Conservation (phyloP, 2,888 invertebrate genomes). For the Neria commutata region DNA sequence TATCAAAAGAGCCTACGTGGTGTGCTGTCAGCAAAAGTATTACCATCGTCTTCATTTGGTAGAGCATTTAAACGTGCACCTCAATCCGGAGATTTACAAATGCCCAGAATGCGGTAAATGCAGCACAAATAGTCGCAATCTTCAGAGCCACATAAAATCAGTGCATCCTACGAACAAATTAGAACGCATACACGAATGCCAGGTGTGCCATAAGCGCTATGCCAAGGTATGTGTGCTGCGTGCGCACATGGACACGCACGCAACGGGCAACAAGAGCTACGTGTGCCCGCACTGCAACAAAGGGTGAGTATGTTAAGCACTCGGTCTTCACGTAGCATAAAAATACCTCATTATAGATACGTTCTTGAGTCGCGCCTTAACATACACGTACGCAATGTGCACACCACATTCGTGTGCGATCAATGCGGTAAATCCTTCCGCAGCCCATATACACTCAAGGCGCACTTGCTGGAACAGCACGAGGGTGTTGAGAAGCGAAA, state of each 20-base stretch:
- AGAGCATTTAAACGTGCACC: constrained; percentile 37
- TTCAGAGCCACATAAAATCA: constrained; percentile 32
- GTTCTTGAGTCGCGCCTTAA: constrained; percentile 30
- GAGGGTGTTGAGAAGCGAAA: constrained; percentile 25
- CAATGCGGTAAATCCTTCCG: constrained; percentile 33
- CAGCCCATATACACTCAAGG: constrained; percentile 26
- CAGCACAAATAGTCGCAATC: constrained; percentile 28
- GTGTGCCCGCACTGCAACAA: constrained; percentile 39
- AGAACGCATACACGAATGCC: constrained; percentile 31
- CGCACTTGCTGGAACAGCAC: constrained; percentile 32
- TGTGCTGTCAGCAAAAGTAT: constrained; percentile 38
- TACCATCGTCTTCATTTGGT: constrained; percentile 36
- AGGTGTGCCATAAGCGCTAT: constrained; percentile 33
- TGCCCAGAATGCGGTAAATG: constrained; percentile 35
- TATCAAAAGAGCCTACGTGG: constrained; percentile 28
- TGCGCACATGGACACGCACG: constrained; percentile 35
- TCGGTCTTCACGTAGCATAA: too few relatives aligned
- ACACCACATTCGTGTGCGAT: constrained; percentile 29
- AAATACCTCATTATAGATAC: constrained; percentile 22
- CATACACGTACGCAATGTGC: constrained; percentile 31
- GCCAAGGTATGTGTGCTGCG: constrained; percentile 28
- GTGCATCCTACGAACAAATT: constrained; percentile 25
- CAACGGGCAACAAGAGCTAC: constrained; percentile 27
- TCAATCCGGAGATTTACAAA: constrained; percentile 38
- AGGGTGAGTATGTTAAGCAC: constrained; percentile 22